Evolutionary conservation across 2,113 vertebrate species (phyloP).

Genomic region (Thunnus maccoyii): DNA sequence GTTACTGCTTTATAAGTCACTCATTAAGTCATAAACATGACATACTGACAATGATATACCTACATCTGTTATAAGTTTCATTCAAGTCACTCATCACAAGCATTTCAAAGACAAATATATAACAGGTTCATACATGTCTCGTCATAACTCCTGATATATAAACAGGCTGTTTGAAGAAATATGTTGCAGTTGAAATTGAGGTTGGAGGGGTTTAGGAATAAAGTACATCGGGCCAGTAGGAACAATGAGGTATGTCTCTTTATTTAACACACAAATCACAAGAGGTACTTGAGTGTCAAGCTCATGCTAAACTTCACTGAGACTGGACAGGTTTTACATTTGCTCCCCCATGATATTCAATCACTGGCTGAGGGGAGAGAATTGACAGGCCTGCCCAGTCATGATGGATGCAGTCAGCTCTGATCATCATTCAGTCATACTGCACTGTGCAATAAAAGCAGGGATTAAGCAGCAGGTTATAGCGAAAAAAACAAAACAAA

Average conservation of each 20-base stretch:
- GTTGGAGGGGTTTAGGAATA: background rate
- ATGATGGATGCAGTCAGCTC: constrained; percentile 74
- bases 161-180: background rate
- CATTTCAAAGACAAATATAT: background rate
- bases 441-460: constrained; percentile 11
- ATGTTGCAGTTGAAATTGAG: background rate
- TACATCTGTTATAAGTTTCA: background rate
- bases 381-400: constrained; percentile 54
- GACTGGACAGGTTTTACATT: constrained; percentile 46
- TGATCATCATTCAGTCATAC: constrained; percentile 64
- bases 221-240: background rate
- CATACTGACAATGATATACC: background rate
- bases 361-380: constrained; percentile 59
- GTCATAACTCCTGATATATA: too few relatives aligned
- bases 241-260: background rate
- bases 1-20: constrained; percentile 17
- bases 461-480: constrained; percentile 10
- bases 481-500: constrained; percentile 7
- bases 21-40: constrained; percentile 10
- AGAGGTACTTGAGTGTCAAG: constrained; percentile 23
- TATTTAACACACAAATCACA: background rate
- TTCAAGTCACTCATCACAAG: background rate
- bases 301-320: constrained; percentile 32
- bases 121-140: background rate
- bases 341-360: constrained; percentile 62